Conservation (phyloP, 2,888 invertebrate species). For the Labia minor region DNA sequence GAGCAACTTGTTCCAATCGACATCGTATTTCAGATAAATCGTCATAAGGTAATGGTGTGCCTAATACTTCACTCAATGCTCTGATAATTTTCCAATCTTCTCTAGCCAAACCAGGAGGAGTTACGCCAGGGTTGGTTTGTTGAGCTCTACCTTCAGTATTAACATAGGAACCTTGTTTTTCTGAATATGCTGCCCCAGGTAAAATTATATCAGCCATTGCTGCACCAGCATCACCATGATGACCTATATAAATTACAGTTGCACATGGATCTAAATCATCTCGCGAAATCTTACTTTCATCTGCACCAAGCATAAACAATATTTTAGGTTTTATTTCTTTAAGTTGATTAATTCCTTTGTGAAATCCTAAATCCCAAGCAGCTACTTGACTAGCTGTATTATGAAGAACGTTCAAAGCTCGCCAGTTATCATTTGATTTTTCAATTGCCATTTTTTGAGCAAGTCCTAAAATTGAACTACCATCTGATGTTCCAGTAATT, state of each 20-base stretch:
- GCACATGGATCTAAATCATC: slow-evolving; percentile 51
- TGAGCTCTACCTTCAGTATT: slow-evolving; percentile 97
- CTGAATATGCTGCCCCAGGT: slow-evolving; percentile 96
- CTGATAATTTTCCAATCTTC: slow-evolving; percentile 98
- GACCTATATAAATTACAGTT: slow-evolving; percentile 47
- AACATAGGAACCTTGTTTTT: slow-evolving; percentile 93
- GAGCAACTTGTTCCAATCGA: slow-evolving; percentile 75
- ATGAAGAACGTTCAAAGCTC: slow-evolving; percentile 88
- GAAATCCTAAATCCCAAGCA: slow-evolving; percentile 90
- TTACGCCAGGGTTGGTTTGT: slow-evolving; percentile 74
- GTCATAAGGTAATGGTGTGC: slow-evolving; percentile 73
- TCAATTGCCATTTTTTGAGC: slow-evolving; percentile 56
- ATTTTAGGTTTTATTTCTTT: slow-evolving; percentile 61
- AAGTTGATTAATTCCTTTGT: slow-evolving; percentile 53
- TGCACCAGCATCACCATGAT: slow-evolving; percentile 94
- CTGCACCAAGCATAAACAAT: slow-evolving; percentile 88
- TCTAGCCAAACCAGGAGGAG: slow-evolving; percentile 84
- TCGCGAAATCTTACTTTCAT: slow-evolving; percentile 65
- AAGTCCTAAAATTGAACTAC: slow-evolving; percentile 61
- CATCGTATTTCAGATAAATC: slow-evolving; percentile 67
- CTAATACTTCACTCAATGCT: slow-evolving; percentile 84
- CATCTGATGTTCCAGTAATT: slow-evolving; percentile 60
- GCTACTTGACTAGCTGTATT: slow-evolving; percentile 87
- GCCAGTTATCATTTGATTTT: slow-evolving; percentile 45
- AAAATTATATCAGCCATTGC: slow-evolving; percentile 83